phyloP scores from a whole-genome alignment of 2,888 invertebrate genomes.

The Philopedon plagiatum region DNA sequence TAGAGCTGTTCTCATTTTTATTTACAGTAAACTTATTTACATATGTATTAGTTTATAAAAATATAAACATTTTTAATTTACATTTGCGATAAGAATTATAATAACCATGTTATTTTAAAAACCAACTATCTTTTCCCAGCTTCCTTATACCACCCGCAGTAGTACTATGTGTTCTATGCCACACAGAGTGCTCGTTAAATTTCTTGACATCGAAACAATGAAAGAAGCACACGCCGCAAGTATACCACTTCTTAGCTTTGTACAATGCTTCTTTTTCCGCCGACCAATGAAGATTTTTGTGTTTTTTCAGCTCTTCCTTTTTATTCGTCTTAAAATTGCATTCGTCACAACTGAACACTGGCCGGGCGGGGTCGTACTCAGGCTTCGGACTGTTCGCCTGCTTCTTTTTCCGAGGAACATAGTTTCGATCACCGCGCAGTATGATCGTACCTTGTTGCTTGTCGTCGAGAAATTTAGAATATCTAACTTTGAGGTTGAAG shows the following conservation, averaged over 20 bases:
- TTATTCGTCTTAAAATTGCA: conserved; percentile 35
- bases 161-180: conserved; percentile 18
- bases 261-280: conserved; percentile 12
- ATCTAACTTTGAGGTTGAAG: conserved; percentile 6
- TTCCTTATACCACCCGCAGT: background rate
- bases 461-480: conserved; percentile 11
- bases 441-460: background rate
- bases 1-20: no score
- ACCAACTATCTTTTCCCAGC: background rate
- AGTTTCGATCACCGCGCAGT: conserved; percentile 6
- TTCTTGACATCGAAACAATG: conserved; percentile 24
- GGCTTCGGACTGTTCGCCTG: background rate
- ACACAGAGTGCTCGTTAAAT: conserved; percentile 8
- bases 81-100: no score
- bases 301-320: background rate
- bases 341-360: conserved; percentile 22
- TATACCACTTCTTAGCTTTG: conserved; percentile 14
- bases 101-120: background rate
- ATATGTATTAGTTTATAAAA: no score
- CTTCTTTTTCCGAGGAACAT: background rate
- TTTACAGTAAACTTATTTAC: no score
- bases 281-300: conserved; percentile 33
- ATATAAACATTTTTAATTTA: no score
- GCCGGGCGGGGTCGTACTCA: conserved; percentile 14
- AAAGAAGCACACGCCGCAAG: conserved; percentile 28